Base-by-base conservation (phyloP, 2,113 vertebrate species). In the Chionis minor region DNA sequence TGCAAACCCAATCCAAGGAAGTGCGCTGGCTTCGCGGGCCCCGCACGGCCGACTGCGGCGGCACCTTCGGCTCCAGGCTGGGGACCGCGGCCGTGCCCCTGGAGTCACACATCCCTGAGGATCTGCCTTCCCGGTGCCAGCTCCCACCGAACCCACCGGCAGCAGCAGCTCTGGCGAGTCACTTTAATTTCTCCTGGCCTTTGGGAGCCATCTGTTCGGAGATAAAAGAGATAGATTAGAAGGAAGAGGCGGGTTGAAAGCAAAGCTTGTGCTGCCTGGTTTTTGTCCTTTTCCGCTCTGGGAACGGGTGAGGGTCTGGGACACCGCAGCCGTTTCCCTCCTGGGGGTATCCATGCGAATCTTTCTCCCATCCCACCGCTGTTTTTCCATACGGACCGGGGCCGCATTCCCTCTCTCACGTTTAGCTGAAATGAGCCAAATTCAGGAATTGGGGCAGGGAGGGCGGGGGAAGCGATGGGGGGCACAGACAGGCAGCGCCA, bases 71-170 rank as follows among this genome's bases (percentile, higher is more conserved):
- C 40, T 40, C 63, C 70, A 14, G 4, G 1, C 27, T 30, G 38
- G 47, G 4, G 56, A 5, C 26, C 2, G 32, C 75, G 27, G 63
- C 49, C 5, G 1, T 16, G 35, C 6, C 56, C 7, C 44, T 35
- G 40, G 45, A 42, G 55, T 3, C 8, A 2, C 4, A 7, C 14
- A 3, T 33, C n/a, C 54, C n/a, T 1, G 32, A 17, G n/a, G 24
- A 2, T 20, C 51, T 27, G 26, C 55, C 71, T 21, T 27, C 49
- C 62, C 1, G 0, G 8, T 2, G 35, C 42, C 9, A 1, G 2
- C 27, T 69, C 11, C 22, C 12, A 24, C 33, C 14, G 61, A 38
- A 42, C 8, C 3, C 33, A 49, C 10, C 1, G 0, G 6, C 59
- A 27, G 58, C 3, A 0, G 44, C 52, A 56, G 1, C 42, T 26